Evolutionary conservation across 2,113 vertebrate genomes (phyloP), one percentile per base, ranked within the genome.

Genomic region (Sebastes fasciatus): DNA sequence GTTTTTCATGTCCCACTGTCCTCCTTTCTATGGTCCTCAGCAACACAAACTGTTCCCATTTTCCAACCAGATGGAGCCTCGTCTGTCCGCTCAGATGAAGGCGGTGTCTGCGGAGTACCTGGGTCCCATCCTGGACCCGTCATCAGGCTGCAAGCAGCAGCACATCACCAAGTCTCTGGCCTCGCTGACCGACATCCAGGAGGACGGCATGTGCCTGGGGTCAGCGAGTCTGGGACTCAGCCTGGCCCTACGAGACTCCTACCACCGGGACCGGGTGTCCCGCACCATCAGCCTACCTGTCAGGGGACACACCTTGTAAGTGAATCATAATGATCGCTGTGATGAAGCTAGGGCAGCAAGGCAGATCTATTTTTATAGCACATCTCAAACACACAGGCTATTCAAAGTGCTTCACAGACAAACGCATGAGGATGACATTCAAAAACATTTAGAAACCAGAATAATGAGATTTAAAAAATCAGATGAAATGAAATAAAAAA

Each of bases 121-220:
- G 61, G 97, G 98, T 4, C 97, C 98, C n/a, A 83, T 95, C 0
- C 84, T 97, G 92, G 97, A 99, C 6, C 88, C 94, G 58, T 94
- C 96, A 57, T 96, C 96, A 43, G 95, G 93, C 72, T 65, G 71
- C 83, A 94, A 91, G 61, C 89, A 63, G 46, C 89, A 97, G 93
- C 96, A 97, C 91, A 97, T 99, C 92, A 98, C 98, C 86, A 99
- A 99, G 88, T 98, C 97, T 34, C 93, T 99, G 93, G 98, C 97
- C 5, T 99, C 98, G 3, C 95, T 99, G 2, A 97, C 98, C 0
- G 98, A 99, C 92, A 99, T 99, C 93, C 96, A 97, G 61, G 98
- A 99, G 91, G 96, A 97, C 0, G 80, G 92, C 55, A 45, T 92
- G 55, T 80, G 91, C 57, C 80, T 90, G 16, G 94, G 8, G 86